Conservation (phyloP, 2,888 invertebrate species). For the Plagiodera versicolora region DNA sequence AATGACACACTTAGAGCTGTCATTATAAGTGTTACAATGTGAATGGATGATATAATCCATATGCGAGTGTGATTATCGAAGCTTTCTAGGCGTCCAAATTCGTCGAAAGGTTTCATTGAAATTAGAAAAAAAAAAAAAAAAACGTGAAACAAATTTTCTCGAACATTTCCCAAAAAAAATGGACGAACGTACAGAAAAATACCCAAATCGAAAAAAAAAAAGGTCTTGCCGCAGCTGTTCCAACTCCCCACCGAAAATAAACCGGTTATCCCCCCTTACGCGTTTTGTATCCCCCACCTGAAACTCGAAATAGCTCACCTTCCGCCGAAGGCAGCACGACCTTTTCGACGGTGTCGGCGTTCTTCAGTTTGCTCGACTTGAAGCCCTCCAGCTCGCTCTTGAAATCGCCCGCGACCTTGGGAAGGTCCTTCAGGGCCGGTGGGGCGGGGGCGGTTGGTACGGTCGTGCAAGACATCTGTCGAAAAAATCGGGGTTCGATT, state of each 20-base stretch:
- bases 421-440: conserved; percentile 85
- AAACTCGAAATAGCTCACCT: conserved; percentile 62
- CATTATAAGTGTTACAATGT: conserved; percentile 1
- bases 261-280: too few species aligned
- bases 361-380: conserved; percentile 84
- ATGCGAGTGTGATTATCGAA: not conserved
- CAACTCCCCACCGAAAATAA: not conserved
- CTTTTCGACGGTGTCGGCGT: conserved; percentile 89
- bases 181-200: conserved; percentile 2
- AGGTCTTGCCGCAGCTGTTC: too few species aligned
- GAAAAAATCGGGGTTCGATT: conserved; percentile 18
- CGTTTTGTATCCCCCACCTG: too few species aligned
- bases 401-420: conserved; percentile 85
- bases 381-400: conserved; percentile 92
- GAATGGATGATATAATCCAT: not conserved
- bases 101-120: too few species aligned
- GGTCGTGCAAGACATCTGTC: conserved; percentile 54
- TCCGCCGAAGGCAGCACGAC: conserved; percentile 90
- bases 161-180: too few species aligned
- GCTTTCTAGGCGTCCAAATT: too few species aligned
- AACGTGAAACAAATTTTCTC: too few species aligned
- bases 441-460: conserved; percentile 64
- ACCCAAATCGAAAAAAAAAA: not conserved
- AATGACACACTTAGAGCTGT: not conserved
- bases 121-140: too few species aligned